phyloP scores from a whole-genome alignment of 2,113 vertebrate genomes.

The Bubo bubo region DNA sequence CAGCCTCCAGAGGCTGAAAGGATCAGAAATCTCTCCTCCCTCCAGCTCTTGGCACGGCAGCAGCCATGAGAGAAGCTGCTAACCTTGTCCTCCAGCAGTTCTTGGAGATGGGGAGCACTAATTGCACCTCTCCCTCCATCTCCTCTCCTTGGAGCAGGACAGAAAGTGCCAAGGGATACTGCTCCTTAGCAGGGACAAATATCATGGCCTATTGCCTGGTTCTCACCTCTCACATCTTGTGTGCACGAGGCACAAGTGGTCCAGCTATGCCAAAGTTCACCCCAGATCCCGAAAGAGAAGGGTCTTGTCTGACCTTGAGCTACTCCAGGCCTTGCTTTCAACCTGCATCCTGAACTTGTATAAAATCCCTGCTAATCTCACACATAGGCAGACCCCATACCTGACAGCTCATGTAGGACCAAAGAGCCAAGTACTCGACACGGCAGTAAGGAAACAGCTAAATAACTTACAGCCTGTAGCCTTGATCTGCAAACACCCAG shows the following conservation, averaged over 20 bases:
- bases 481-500: background rate
- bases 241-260: accelerated
- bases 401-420: background rate
- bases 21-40: background rate
- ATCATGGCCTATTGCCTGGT: background rate
- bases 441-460: background rate
- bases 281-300: background rate
- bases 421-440: background rate
- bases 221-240: background rate
- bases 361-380: background rate
- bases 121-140: background rate
- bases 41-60: background rate
- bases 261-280: accelerated
- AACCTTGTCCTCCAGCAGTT: background rate
- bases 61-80: background rate
- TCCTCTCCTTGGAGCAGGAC: background rate
- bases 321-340: background rate
- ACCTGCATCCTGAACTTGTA: background rate
- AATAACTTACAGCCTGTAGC: background rate
- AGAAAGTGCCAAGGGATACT: background rate
- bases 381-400: accelerated
- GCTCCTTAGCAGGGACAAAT: background rate
- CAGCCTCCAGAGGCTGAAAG: background rate
- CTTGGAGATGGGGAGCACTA: background rate
- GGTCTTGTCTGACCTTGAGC: background rate